These are phyloP conservation scores for Drosophila borealis DNA, from an alignment of 2,888 invertebrate genomes.

Conservation along the genomic window DNA sequence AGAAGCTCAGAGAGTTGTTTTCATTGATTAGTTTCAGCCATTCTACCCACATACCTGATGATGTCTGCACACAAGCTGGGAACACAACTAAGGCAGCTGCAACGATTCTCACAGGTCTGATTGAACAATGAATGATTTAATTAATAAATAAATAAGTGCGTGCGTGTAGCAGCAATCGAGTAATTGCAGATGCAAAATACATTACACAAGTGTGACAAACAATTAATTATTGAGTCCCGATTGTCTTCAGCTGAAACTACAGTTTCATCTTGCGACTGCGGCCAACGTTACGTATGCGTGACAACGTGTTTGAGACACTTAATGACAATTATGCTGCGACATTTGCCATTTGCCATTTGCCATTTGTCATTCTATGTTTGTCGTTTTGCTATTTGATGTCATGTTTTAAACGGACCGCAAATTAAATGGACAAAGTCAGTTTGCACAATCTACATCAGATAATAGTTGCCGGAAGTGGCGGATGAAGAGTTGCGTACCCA, in stretches of 20 bases:
- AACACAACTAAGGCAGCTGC: constrained; percentile 42
- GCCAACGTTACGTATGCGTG: constrained; percentile 50
- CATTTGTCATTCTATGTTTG: constrained; percentile 32
- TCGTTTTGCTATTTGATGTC: constrained; percentile 36
- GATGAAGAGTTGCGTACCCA: not conserved
- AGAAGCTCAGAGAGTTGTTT: constrained; percentile 55
- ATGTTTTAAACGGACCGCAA: constrained; percentile 38
- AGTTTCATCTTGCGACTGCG: constrained; percentile 15
- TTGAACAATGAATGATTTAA: constrained; percentile 78
- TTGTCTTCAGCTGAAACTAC: constrained; percentile 25
- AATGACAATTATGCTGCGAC: constrained; percentile 24
- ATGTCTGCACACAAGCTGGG: constrained; percentile 10
- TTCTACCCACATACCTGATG: constrained; percentile 7
- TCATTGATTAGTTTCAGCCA: constrained; percentile 41
- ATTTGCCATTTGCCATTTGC: constrained; percentile 34
- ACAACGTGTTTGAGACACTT: constrained; percentile 43
- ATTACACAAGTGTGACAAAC: constrained; percentile 65
- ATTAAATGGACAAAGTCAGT: constrained; percentile 23
- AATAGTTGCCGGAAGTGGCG: not conserved
- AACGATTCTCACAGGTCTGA: constrained; percentile 70
- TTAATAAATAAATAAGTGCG: constrained; percentile 77
- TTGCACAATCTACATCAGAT: constrained; percentile 13
- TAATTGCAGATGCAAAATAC: constrained; percentile 57
- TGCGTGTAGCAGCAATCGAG: constrained; percentile 31
- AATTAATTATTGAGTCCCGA: constrained; percentile 54